Percentiles rank a stretch among this genome's conserved stretches.
These are phyloP conservation scores for Scartelaos histophorus DNA, from an alignment of 2,113 vertebrate species.

Conservation along the genomic window DNA sequence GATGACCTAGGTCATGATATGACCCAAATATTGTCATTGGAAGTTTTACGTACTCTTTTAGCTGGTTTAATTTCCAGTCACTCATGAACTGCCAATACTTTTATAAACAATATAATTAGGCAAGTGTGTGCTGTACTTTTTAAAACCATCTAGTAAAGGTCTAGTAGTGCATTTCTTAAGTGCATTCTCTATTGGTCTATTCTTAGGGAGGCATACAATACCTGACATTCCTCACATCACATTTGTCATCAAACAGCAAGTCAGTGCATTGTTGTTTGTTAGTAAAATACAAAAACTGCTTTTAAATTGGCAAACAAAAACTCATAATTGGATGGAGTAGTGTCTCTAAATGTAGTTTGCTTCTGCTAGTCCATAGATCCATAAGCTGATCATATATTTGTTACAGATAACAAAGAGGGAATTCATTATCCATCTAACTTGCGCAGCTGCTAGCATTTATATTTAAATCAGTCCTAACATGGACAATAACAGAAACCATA, in stretches of 20 bases:
- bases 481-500: conserved; percentile 23
- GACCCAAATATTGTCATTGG: too few species aligned
- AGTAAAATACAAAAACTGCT: not conserved
- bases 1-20: too few species aligned
- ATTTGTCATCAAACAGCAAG: conserved; percentile 2
- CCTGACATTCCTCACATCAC: conserved; percentile 7
- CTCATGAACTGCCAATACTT: too few species aligned
- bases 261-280: not conserved
- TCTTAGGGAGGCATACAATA: not conserved
- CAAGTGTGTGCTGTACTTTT: not conserved
- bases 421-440: not conserved
- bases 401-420: not conserved
- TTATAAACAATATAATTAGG: too few species aligned
- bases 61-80: too few species aligned
- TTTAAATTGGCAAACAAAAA: not conserved
- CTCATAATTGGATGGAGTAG: not conserved
- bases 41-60: too few species aligned
- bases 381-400: not conserved
- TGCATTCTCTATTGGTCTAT: not conserved
- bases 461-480: conserved; percentile 11
- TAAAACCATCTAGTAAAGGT: not conserved
- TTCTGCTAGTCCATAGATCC: not conserved
- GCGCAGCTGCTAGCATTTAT: conserved; percentile 23
- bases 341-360: not conserved
- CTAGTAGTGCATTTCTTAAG: not conserved